Evolutionary conservation across 2,113 vertebrate genomes (phyloP).

Genomic region (Urocynchramus pylzowi): DNA sequence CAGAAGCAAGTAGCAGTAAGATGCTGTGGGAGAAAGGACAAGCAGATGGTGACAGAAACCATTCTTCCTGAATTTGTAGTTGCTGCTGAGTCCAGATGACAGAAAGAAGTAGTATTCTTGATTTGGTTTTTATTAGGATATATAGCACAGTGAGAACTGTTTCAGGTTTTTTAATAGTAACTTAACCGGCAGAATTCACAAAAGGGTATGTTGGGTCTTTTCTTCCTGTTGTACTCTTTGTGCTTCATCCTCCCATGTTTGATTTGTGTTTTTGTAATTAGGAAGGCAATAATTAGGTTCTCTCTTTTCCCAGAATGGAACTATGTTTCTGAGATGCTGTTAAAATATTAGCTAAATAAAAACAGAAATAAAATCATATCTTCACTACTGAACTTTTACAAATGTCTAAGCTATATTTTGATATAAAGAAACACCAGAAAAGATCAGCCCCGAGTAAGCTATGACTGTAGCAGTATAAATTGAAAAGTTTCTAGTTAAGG

Average conservation of each 20-base stretch:
- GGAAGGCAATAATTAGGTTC: background rate
- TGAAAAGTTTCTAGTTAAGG: background rate
- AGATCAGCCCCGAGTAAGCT: background rate
- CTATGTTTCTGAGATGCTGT: background rate
- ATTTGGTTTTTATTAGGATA: background rate
- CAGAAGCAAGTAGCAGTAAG: conserved; percentile 25
- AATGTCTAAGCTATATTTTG: background rate
- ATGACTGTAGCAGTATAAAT: rapidly evolving
- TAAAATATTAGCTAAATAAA: background rate
- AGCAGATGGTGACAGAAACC: conserved; percentile 54
- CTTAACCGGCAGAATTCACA: background rate
- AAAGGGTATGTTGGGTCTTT: background rate
- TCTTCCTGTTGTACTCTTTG: background rate
- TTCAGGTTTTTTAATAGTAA: background rate
- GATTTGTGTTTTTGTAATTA: background rate
- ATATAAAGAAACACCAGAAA: background rate
- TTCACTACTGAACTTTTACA: background rate
- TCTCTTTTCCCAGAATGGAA: background rate
- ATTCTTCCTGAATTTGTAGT: background rate
- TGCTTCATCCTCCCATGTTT: background rate
- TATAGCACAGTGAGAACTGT: background rate
- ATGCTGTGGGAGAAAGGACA: conserved; percentile 26
- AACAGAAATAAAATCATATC: background rate
- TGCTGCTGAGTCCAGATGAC: background rate
- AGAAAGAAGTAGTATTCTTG: background rate